Evolutionary conservation across 2,113 vertebrate species (phyloP).

Genomic region (Machaerirhynchus nigripectus): DNA sequence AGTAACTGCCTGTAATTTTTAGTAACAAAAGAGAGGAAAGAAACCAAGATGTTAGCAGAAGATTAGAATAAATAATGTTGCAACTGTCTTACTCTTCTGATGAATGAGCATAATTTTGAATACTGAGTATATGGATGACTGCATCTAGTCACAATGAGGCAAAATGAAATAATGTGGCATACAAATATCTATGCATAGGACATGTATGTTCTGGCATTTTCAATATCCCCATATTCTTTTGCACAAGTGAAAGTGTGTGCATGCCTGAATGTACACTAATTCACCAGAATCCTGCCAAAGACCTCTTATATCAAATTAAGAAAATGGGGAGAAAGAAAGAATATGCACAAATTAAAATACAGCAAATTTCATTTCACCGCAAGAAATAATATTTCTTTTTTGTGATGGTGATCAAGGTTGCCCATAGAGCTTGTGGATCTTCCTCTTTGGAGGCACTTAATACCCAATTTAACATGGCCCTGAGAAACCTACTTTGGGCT

Average conservation of each 20-base stretch:
- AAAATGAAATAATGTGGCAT: not conserved
- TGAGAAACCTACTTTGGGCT: not conserved
- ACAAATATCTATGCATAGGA: not conserved
- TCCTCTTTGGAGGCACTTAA: not conserved
- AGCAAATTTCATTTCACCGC: not conserved
- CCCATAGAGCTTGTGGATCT: not conserved
- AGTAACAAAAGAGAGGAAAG: not conserved
- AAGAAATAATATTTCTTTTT: not conserved
- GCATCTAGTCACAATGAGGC: not conserved
- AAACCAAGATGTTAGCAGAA: not conserved
- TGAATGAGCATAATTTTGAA: constrained; percentile 13
- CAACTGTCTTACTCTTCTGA: not conserved
- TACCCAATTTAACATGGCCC: not conserved
- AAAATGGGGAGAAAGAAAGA: not conserved
- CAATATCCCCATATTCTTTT: not conserved
- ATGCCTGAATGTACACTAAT: not conserved
- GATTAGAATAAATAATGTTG: constrained; percentile 18
- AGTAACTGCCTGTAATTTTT: not conserved
- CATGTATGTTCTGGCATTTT: not conserved
- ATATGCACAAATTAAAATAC: not conserved
- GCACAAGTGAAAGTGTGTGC: not conserved
- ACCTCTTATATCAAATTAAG: not conserved
- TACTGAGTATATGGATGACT: not conserved
- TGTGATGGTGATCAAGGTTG: not conserved
- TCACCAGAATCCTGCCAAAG: not conserved